Evolutionary conservation across 92 coral and sea anemone species (phyloP).

Genomic region (Diadumene lineata): DNA sequence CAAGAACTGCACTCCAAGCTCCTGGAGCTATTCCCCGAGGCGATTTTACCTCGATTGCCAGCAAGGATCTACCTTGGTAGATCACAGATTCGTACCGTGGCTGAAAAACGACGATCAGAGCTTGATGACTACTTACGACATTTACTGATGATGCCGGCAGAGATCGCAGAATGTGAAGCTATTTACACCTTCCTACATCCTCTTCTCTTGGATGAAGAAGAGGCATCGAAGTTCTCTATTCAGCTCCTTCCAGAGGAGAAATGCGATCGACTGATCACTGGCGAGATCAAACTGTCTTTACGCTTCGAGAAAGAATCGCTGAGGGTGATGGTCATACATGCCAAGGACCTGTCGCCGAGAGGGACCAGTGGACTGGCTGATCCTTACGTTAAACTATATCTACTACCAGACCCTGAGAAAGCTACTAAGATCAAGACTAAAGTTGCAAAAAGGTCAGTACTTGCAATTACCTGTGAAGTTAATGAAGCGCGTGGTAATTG

Average conservation of each 20-base stretch:
- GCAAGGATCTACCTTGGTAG: slow-evolving; percentile 94
- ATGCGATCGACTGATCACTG: slow-evolving; percentile 78
- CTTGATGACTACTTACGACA: slow-evolving; percentile 83
- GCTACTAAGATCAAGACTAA: slow-evolving; percentile 95
- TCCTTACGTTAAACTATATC: slow-evolving; percentile 96
- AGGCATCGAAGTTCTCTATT: slow-evolving; percentile 72
- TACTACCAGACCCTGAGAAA: slow-evolving; percentile 89
- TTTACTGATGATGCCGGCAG: slow-evolving; percentile 77
- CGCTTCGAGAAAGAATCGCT: slow-evolving; percentile 71
- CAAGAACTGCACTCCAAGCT: slow-evolving; percentile 91
- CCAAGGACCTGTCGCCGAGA: slow-evolving; percentile 78
- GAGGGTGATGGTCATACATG: slow-evolving; percentile 96
- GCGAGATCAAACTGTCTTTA: slow-evolving; percentile 84
- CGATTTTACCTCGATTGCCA: slow-evolving; percentile 78
- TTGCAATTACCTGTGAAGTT: no score
- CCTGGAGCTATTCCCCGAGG: slow-evolving; percentile 78
- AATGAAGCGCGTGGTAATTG: no score
- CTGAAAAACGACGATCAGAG: slow-evolving; percentile 94
- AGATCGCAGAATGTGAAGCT: slow-evolving; percentile 74
- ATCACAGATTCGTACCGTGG: slow-evolving; percentile 96
- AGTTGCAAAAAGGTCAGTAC: slow-evolving; percentile 68
- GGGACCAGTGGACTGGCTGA: slow-evolving; percentile 77
- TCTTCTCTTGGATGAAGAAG: slow-evolving; percentile 70
- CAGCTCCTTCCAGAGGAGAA: slow-evolving; percentile 92
- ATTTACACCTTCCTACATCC: slow-evolving; percentile 94